Conservation (phyloP, 1,140 invertebrate species). For the Panulirus ornatus region DNA sequence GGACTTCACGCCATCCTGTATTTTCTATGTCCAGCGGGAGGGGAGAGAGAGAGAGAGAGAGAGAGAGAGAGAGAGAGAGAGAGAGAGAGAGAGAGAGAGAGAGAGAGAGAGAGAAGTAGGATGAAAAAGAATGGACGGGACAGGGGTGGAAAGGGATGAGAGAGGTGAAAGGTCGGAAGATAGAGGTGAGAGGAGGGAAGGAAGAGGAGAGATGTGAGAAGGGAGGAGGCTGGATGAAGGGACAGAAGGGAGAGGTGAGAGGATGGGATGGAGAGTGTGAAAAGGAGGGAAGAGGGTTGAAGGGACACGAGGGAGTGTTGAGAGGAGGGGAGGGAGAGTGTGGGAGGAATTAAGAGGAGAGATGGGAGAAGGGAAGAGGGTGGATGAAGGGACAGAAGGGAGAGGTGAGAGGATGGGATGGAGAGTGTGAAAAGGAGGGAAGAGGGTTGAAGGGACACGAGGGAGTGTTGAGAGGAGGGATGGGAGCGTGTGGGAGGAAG, state of each 20-base stretch:
- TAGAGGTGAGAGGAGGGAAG: neutral
- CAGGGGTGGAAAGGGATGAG: neutral
- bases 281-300: neutral
- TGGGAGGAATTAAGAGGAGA: neutral
- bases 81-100: neutral
- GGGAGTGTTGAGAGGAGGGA: neutral
- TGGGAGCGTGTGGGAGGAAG: neutral
- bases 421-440: neutral
- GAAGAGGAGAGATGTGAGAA: neutral
- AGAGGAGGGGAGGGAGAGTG: neutral
- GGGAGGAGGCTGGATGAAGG: neutral
- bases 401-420: too few relatives aligned
- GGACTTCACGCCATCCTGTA: neutral
- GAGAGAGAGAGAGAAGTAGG: constrained; percentile 1
- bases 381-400: too few relatives aligned
- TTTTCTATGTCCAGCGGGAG: too few relatives aligned
- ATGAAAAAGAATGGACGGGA: neutral
- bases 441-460: neutral
- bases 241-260: neutral
- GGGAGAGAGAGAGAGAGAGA: neutral
- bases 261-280: neutral
- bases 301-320: neutral
- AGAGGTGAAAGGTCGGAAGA: neutral
- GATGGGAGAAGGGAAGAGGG: neutral
- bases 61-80: constrained; percentile 12